Evolutionary conservation across 2,113 vertebrate genomes (phyloP).

Genomic region (Leucosticte australis): DNA sequence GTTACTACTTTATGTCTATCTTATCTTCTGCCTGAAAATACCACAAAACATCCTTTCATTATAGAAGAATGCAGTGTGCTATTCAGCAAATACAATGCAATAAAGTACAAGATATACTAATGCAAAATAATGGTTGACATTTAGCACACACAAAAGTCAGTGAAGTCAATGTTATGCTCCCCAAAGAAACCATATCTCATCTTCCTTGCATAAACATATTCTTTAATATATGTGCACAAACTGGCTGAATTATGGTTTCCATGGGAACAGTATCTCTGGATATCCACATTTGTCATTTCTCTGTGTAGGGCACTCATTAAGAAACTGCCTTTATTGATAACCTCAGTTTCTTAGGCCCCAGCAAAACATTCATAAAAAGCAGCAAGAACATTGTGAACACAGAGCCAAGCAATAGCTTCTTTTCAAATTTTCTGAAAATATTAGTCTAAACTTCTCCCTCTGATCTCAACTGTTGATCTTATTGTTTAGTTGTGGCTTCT

Average conservation of each 20-base stretch:
- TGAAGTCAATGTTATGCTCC: constrained; percentile 26
- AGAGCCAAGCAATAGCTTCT: neutral
- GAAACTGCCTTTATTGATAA: constrained; percentile 55
- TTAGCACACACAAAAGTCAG: neutral
- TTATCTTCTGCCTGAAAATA: neutral
- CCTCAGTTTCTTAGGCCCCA: neutral
- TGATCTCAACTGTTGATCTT: neutral
- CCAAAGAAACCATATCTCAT: constrained; percentile 53
- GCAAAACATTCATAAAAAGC: neutral
- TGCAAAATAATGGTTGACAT: constrained; percentile 46
- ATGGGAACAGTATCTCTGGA: constrained; percentile 24
- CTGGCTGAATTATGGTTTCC: constrained; percentile 45
- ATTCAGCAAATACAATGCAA: constrained; percentile 18
- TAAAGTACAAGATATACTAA: constrained; percentile 12
- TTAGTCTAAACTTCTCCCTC: neutral
- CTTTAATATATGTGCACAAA: neutral
- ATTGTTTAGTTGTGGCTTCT: neutral
- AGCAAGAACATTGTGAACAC: neutral
- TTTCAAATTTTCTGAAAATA: neutral
- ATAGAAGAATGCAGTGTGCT: neutral
- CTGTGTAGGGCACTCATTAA: neutral
- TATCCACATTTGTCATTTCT: constrained; percentile 38
- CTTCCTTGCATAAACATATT: constrained; percentile 2
- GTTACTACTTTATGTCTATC: neutral
- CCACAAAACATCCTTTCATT: neutral